Percentiles rank a stretch among this genome's conserved stretches.
Evolutionary conservation across 2,113 vertebrate species (phyloP).

Genomic region (Hypanus sabinus): DNA sequence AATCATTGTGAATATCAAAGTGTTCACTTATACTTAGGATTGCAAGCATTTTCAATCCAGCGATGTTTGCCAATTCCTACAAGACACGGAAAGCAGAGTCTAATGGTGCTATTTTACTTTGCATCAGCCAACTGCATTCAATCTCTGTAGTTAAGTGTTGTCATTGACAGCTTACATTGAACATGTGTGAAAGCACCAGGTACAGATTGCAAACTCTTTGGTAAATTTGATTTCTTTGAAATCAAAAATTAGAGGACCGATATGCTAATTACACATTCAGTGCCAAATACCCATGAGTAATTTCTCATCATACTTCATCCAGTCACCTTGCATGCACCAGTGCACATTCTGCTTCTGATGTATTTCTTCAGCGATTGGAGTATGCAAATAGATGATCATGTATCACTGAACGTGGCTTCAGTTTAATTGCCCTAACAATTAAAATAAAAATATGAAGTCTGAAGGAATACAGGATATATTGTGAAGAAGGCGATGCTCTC

Average conservation of each 20-base stretch:
- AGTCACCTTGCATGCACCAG: background rate
- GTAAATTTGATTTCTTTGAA: no score
- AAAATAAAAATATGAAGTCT: background rate
- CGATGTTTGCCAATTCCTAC: background rate
- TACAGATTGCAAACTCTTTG: no score
- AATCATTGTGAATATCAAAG: background rate
- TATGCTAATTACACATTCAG: no score
- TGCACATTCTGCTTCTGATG: background rate
- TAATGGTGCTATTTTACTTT: background rate
- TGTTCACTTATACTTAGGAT: background rate
- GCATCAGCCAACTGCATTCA: background rate
- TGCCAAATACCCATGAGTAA: no score
- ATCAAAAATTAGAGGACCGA: no score
- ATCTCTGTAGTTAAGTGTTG: background rate
- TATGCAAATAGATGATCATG: background rate
- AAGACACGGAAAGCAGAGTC: background rate
- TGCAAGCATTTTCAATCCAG: background rate
- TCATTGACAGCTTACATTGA: no score
- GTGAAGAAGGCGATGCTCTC: background rate
- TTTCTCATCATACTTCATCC: background rate
- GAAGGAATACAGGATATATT: background rate
- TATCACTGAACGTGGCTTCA: background rate
- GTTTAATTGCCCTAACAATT: background rate
- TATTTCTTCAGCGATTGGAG: background rate
- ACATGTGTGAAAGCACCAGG: no score